Evolutionary conservation across 1,140 invertebrate genomes (phyloP), one percentile per base, ranked within the genome.

Genomic region (Eupristina koningsbergeri): DNA sequence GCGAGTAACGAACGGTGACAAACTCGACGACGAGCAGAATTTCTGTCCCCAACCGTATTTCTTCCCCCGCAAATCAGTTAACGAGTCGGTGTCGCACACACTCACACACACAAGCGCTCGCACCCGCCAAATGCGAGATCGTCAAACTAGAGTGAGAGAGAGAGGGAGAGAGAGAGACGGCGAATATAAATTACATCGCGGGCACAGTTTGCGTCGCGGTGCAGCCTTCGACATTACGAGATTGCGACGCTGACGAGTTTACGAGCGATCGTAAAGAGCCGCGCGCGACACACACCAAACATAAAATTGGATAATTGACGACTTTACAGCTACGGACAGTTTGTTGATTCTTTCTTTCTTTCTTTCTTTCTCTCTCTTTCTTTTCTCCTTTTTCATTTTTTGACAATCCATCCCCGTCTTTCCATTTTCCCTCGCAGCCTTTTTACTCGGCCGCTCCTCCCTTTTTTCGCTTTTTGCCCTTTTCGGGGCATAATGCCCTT

Each of bases 241-340:
- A 85, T 85, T 85, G 84, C 80, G 78, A 83, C 67, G 77, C 74
- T 80, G 82, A 84, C 74, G 82, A 81, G 85, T 83, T 81, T 83
- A 84, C 82, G 81, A 86, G 79, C 82, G 82, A 58, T 84, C 85
- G 82, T 83, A 85, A 85, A 85, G 47, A 45, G 41, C 36, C 71
- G 50, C 45, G 53, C 67, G 74, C 76, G 80, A 85, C 76, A 79
- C 67, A 82, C 84, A 58, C 64, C 64, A 64, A 41, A 82, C 79
- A 73, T 85, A 85, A 85, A 85, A 81, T 82, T 77, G 69, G 75
- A 77, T 82, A 85, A 82, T 82, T 85, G 67, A 85, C 80, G 84
- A 82, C 75, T 82, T 73, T 81, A 82, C 84, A 85, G 80, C 75
- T 79, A 69, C 76, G 75, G 84, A 82, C 75, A 71, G 64, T 77